Conservation (phyloP, 2,113 vertebrate species). For the Neotoma lepida region DNA sequence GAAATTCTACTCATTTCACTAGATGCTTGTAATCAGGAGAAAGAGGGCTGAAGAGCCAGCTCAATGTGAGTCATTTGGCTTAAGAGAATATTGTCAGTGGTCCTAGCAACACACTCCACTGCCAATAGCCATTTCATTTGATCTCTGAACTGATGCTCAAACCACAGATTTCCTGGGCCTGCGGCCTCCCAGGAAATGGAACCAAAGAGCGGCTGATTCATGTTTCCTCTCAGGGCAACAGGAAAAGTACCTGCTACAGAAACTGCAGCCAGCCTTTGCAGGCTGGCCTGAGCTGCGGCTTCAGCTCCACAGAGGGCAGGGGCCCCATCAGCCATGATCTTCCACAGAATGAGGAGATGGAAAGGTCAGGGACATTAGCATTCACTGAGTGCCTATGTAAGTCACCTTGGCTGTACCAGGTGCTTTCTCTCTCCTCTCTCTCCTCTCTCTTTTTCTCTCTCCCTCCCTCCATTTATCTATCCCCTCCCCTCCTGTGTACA, state of each 20-base stretch:
- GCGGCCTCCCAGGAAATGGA: conserved; percentile 77
- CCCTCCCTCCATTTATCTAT: not conserved
- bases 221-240: conserved; percentile 69
- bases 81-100: conserved; percentile 60
- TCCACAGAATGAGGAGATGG: not conserved
- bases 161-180: conserved; percentile 78
- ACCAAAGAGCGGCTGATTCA: conserved; percentile 74
- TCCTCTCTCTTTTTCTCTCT: not conserved
- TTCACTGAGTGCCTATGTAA: not conserved
- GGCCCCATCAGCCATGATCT: not conserved
- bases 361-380: not conserved
- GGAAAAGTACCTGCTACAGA: conserved; percentile 59
- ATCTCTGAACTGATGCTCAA: conserved; percentile 66
- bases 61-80: conserved; percentile 76
- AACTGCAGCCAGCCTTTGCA: not conserved
- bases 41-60: conserved; percentile 53
- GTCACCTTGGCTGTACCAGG: not conserved
- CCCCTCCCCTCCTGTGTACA: not conserved
- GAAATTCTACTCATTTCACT: conserved; percentile 68
- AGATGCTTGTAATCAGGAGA: conserved; percentile 57
- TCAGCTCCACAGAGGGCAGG: not conserved
- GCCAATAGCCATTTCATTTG: conserved; percentile 69
- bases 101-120: conserved; percentile 47
- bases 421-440: not conserved
- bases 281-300: not conserved